Conservation (phyloP, 2,888 invertebrate genomes). For the Adela reaumurella region DNA sequence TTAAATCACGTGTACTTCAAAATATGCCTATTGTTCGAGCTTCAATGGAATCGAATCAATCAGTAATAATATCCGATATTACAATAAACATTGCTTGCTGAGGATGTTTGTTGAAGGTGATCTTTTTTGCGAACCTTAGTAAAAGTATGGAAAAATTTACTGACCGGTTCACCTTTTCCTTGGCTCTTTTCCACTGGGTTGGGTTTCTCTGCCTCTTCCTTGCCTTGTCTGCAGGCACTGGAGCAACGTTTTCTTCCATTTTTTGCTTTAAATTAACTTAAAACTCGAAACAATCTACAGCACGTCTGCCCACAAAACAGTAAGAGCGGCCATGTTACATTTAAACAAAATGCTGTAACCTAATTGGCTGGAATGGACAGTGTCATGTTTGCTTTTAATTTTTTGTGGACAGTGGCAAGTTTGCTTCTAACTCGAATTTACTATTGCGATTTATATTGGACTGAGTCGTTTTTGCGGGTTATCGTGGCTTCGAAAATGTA, state of each 20-base stretch:
- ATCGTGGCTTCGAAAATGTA: no score
- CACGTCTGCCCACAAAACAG: not conserved
- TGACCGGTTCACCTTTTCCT: not conserved
- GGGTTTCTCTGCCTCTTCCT: not conserved
- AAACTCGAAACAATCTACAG: not conserved
- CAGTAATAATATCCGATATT: no score
- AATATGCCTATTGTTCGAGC: no score
- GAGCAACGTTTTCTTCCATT: constrained; percentile 2
- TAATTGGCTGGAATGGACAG: constrained; percentile 4
- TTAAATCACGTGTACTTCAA: no score
- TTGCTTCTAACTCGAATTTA: constrained; percentile 1
- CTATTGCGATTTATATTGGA: not conserved
- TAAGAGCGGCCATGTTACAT: not conserved
- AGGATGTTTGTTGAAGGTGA: no score
- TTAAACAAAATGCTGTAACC: not conserved
- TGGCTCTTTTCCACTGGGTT: not conserved
- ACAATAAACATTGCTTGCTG: no score
- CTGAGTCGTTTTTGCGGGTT: constrained; percentile 1
- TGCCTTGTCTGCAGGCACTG: not conserved
- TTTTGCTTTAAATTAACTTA: no score
- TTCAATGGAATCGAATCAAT: no score
- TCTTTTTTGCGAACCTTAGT: not conserved
- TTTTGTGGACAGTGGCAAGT: constrained; percentile 1
- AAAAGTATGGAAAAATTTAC: not conserved
- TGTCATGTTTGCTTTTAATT: not conserved